These are phyloP conservation scores for Todus mexicanus DNA, from an alignment of 2,797 vertebrate genomes.

Conservation along the genomic window DNA sequence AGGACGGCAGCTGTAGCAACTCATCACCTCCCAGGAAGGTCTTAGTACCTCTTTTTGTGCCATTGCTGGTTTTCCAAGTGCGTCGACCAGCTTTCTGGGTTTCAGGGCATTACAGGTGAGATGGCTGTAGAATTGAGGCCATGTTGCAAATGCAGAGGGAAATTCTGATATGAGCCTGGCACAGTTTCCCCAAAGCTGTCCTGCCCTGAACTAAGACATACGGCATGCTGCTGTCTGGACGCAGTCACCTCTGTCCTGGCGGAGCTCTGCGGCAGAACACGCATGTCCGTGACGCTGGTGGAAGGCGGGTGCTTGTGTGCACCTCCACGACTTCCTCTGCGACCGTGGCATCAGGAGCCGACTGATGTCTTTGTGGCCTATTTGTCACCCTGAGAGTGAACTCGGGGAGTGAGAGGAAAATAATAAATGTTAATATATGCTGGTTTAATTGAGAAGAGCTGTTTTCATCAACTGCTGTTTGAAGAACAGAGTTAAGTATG, in stretches of 20 bases:
- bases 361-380: fast-evolving
- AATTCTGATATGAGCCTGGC: neutral
- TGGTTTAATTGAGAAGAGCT: conserved; percentile 41
- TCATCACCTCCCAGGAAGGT: neutral
- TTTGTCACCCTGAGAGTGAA: neutral
- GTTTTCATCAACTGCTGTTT: conserved; percentile 54
- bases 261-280: neutral
- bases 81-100: neutral
- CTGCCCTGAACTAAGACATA: neutral
- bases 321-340: neutral
- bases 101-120: neutral
- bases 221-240: neutral
- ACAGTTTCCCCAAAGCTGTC: neutral
- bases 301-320: fast-evolving
- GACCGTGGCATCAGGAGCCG: neutral
- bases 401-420: neutral
- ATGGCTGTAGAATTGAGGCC: neutral
- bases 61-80: neutral
- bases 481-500: conserved; percentile 48
- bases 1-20: neutral
- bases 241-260: neutral
- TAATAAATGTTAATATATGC: conserved; percentile 55
- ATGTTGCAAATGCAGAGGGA: neutral
- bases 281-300: fast-evolving
- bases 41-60: neutral